Evolutionary conservation across 1,140 invertebrate genomes (phyloP).

Genomic region (Teleopsis dalmanni): DNA sequence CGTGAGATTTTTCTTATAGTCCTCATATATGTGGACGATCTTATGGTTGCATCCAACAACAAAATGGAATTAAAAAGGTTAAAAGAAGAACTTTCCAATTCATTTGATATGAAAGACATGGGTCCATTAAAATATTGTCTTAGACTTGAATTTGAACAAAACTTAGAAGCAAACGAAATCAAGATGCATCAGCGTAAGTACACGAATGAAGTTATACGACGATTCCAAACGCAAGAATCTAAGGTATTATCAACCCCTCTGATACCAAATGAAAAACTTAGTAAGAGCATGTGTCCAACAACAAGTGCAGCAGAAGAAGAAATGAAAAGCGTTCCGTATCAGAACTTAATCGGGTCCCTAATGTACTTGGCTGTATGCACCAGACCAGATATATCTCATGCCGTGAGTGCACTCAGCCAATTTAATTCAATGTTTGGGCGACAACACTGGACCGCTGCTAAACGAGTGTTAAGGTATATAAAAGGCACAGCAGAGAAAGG

Average conservation of each 20-base stretch:
- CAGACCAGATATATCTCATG: conserved; percentile 43
- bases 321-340: conserved; percentile 20
- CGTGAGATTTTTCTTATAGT: neutral
- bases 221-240: neutral
- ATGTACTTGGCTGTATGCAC: too few relatives aligned
- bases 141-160: conserved; percentile 44
- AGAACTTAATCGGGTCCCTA: too few relatives aligned
- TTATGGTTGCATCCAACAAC: neutral
- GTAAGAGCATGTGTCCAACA: too few relatives aligned
- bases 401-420: conserved; percentile 30
- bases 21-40: neutral
- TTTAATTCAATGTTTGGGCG: too few relatives aligned
- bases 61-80: neutral
- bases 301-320: too few relatives aligned
- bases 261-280: too few relatives aligned
- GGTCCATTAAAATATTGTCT: too few relatives aligned
- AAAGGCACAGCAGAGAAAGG: too few relatives aligned
- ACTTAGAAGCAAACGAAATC: conserved; percentile 34
- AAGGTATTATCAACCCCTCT: neutral
- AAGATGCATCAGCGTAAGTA: conserved; percentile 12
- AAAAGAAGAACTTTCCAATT: neutral
- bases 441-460: too few relatives aligned
- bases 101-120: too few relatives aligned
- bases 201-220: neutral
- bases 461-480: conserved; percentile 12